phyloP scores from a whole-genome alignment of 2,888 invertebrate species.

The Andricus quercusramuli region DNA sequence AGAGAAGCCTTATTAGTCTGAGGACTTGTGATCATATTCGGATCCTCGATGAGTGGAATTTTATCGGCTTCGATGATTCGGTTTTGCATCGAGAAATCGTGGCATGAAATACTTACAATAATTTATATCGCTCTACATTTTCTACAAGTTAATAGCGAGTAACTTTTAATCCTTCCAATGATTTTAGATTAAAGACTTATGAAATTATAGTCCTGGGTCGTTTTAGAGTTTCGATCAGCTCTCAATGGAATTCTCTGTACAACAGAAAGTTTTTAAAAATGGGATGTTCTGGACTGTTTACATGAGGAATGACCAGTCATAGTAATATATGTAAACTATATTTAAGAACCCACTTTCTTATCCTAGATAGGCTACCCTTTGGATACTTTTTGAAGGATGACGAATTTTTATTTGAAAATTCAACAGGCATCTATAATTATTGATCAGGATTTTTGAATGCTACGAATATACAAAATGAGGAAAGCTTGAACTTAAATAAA shows the following conservation, averaged over 20 bases:
- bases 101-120: constrained; percentile 38
- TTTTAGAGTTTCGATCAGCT: constrained; percentile 26
- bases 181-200: constrained; percentile 41
- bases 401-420: not conserved
- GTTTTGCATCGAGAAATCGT: constrained; percentile 16
- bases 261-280: not conserved
- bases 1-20: not conserved
- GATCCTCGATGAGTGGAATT: not conserved
- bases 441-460: not conserved
- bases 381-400: not conserved
- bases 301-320: constrained; percentile 48
- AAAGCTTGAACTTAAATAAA: not conserved
- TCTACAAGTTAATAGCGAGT: constrained; percentile 22
- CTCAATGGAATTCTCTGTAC: not conserved
- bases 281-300: constrained; percentile 33
- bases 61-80: not conserved
- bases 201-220: constrained; percentile 54
- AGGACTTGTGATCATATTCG: not conserved
- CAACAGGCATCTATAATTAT: not conserved
- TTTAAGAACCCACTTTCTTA: constrained; percentile 28
- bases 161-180: not conserved
- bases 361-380: not conserved
- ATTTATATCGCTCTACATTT: constrained; percentile 24
- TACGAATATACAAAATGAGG: not conserved
- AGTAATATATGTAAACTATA: constrained; percentile 59